These are phyloP conservation scores for Thereva nobilitata DNA, from an alignment of 2,888 invertebrate species.

Conservation along the genomic window DNA sequence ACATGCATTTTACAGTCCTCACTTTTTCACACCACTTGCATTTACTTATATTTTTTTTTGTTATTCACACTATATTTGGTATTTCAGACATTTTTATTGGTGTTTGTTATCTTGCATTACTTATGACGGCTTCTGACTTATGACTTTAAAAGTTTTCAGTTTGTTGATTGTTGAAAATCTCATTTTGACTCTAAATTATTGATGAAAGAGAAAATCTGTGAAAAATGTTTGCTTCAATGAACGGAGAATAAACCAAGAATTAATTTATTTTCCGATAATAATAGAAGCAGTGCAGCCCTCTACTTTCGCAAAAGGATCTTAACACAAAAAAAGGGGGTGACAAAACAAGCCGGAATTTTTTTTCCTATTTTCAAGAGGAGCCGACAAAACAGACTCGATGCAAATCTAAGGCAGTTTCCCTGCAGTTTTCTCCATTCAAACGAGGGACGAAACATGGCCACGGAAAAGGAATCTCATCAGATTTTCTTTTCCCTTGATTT, in stretches of 20 bases:
- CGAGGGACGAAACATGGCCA: constrained; percentile 19
- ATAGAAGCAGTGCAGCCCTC: constrained; percentile 2
- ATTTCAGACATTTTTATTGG: constrained; percentile 10
- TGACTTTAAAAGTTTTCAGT: no score
- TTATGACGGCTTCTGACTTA: no score
- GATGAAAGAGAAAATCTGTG: no score
- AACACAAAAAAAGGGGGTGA: neutral
- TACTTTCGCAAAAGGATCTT: neutral
- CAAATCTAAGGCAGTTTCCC: constrained; percentile 32
- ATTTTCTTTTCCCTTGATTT: constrained; percentile 30
- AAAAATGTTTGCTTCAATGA: no score
- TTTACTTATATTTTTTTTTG: constrained; percentile 17
- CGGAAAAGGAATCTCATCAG: constrained; percentile 30
- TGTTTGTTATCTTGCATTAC: neutral
- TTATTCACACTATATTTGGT: constrained; percentile 9
- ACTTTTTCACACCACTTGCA: constrained; percentile 22
- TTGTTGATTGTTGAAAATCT: no score
- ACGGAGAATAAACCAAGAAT: neutral
- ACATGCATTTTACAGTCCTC: constrained; percentile 43
- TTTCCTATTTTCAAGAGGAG: constrained; percentile 10
- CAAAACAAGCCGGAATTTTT: constrained; percentile 16
- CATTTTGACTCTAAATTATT: no score
- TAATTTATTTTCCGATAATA: constrained; percentile 11
- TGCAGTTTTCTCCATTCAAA: constrained; percentile 5
- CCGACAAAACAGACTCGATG: constrained; percentile 22